Conservation (phyloP, 2,888 invertebrate genomes). For the Acrobeloides nanus region DNA sequence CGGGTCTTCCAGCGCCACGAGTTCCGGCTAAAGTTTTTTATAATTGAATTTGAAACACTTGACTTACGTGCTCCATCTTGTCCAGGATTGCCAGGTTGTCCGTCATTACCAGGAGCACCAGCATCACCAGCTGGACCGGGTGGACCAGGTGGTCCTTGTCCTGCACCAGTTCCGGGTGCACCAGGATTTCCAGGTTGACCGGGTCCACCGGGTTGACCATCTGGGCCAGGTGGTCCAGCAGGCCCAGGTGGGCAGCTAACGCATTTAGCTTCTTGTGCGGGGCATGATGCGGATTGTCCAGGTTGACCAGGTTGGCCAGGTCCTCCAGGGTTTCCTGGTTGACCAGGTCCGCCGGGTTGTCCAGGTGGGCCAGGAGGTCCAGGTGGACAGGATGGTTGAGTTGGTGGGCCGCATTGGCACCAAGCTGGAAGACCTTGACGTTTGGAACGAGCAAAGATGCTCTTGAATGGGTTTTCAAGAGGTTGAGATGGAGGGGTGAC, state of each 20-base stretch:
- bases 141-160: background rate
- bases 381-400: conserved; percentile 35
- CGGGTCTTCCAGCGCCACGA: too few relatives aligned
- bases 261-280: conserved; percentile 14
- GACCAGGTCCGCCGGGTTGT: conserved; percentile 27
- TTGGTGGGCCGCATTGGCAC: conserved; percentile 40
- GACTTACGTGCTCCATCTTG: conserved; percentile 10
- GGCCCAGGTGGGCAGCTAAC: conserved; percentile 13
- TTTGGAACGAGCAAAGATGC: conserved; percentile 44
- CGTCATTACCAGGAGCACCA: conserved; percentile 5
- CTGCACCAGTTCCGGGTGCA: background rate
- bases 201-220: conserved; percentile 16
- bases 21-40: too few relatives aligned
- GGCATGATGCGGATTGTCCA: conserved; percentile 16
- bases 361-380: conserved; percentile 35
- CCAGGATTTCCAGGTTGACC: conserved; percentile 13
- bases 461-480: conserved; percentile 30
- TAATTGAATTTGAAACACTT: too few relatives aligned
- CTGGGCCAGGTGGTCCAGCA: conserved; percentile 10
- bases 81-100: conserved; percentile 1
- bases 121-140: conserved; percentile 7
- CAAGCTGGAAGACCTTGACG: conserved; percentile 42
- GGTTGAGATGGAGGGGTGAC: conserved; percentile 25
- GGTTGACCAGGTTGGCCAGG: conserved; percentile 17
- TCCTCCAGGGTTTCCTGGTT: conserved; percentile 25